A percentile compares a stretch with the other conserved stretches of the same genome.
These are phyloP conservation scores for Crenuchus spilurus DNA, from an alignment of 2,797 vertebrate genomes.

Conservation along the genomic window DNA sequence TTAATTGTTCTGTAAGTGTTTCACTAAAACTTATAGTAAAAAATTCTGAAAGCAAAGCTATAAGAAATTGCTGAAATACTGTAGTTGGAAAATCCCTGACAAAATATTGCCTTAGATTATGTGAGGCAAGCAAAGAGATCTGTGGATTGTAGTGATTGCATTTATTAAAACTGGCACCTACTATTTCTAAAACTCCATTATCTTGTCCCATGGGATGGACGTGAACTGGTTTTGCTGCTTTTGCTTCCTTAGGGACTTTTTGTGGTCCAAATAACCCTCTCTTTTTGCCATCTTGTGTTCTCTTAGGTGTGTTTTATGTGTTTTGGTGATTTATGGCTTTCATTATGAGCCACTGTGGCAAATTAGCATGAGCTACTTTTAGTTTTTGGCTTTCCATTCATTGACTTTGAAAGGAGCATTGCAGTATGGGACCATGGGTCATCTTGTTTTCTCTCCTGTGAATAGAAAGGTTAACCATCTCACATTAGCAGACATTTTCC, in stretches of 20 bases:
- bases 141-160: no score
- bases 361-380: constrained; percentile 27
- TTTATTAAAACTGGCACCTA: no score
- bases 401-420: constrained; percentile 24
- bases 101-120: no score
- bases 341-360: constrained; percentile 32
- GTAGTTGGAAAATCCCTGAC: no score
- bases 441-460: constrained; percentile 14
- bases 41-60: no score
- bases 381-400: constrained; percentile 31
- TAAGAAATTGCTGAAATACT: no score
- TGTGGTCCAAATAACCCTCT: background rate
- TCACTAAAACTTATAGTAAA: no score
- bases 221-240: constrained; percentile 1
- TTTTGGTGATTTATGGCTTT: constrained; percentile 40
- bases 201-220: no score
- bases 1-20: no score
- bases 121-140: no score
- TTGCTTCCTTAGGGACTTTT: background rate
- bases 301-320: constrained; percentile 20
- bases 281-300: background rate
- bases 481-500: constrained; percentile 24
- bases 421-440: background rate
- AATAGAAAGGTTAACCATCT: constrained; percentile 39
- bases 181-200: no score